phyloP scores from a whole-genome alignment of 1,140 invertebrate species.

The Himalopsyche phryganea region DNA sequence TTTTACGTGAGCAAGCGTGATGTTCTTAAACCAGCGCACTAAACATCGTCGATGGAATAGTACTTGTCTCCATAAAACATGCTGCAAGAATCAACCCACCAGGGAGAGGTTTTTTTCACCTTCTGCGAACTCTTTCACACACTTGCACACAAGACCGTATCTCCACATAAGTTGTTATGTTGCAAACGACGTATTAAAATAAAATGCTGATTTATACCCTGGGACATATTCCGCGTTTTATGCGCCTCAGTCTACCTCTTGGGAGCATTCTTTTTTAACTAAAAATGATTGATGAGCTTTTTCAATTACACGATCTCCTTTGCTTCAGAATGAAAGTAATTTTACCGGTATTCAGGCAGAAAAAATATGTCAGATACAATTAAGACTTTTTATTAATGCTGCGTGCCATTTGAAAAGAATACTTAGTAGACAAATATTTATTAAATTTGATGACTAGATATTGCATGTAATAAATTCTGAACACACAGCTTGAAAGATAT shows the following conservation, averaged over 20 bases:
- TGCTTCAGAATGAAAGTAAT: slow-evolving; percentile 7
- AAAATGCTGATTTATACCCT: slow-evolving; percentile 33
- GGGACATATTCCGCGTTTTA: slow-evolving; percentile 27
- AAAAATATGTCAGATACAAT: slow-evolving; percentile 21
- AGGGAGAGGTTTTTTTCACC: background rate
- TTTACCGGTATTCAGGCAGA: slow-evolving; percentile 19
- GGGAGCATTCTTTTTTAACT: slow-evolving; percentile 23
- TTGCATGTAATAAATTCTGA: no score
- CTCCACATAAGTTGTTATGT: no score
- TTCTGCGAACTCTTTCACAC: background rate
- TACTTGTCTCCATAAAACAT: no score
- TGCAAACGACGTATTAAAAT: slow-evolving; percentile 5
- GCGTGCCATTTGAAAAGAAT: no score
- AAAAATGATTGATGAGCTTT: slow-evolving; percentile 32
- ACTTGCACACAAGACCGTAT: no score
- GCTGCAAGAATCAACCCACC: background rate
- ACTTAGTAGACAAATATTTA: no score
- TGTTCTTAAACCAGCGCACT: no score
- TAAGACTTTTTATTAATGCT: slow-evolving; percentile 5
- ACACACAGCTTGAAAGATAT: no score
- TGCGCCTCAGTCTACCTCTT: slow-evolving; percentile 9
- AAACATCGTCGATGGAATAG: no score
- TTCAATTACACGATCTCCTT: slow-evolving; percentile 30
- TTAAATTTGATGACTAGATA: no score
- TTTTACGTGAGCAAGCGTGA: no score